Base-by-base conservation (phyloP, 1,140 invertebrate genomes). In the Choristoneura fumiferana region DNA sequence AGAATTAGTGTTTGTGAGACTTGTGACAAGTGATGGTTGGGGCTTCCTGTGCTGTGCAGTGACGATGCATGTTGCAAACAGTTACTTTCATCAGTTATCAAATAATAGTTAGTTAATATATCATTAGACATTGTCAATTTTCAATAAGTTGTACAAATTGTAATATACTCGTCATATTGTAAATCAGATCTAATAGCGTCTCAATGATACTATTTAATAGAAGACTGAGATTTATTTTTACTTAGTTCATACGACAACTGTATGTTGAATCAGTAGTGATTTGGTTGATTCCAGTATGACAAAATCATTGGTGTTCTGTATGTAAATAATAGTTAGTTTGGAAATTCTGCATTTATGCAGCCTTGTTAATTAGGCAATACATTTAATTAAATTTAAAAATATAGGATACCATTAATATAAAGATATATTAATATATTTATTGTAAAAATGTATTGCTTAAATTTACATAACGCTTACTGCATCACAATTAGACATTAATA, bases 161-260 rank as follows among this genome's bases (percentile, higher is more conserved):
- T 84, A 87, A 73, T 52, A 73, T 77, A 71, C 60, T 58, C 43
- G n/a, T 29, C 22, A 61, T 66, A 65, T 69, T 76, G 68, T 83
- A 80, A 75, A 81, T 81, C 65, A 53, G 72, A 84, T 87, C 73
- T 85, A 63, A 81, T 73, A 65, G 75, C 63, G 76, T 73, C 62
- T 72, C 75, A 13, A 54, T 55, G 15, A 22, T 68, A 76, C 72
- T 81, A 79, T 80, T 78, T 82, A 77, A 84, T 83, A 82, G 80
- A 84, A 87, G 84, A 87, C 82, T 85, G 84, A 87, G 73, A 74
- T 71, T 76, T 83, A 84, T 81, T 78, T 81, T 67, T 73, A 83
- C 79, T 81, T 82, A 71, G 80, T 81, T 79, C 71, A 58, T 78
- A 65, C 61, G 54, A 71, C 71, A 71, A 63, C 49, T 72, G 60